Percentiles rank a stretch among this genome's conserved stretches.
Conservation (phyloP, 2,113 vertebrate genomes). For the Platichthys stellatus region DNA sequence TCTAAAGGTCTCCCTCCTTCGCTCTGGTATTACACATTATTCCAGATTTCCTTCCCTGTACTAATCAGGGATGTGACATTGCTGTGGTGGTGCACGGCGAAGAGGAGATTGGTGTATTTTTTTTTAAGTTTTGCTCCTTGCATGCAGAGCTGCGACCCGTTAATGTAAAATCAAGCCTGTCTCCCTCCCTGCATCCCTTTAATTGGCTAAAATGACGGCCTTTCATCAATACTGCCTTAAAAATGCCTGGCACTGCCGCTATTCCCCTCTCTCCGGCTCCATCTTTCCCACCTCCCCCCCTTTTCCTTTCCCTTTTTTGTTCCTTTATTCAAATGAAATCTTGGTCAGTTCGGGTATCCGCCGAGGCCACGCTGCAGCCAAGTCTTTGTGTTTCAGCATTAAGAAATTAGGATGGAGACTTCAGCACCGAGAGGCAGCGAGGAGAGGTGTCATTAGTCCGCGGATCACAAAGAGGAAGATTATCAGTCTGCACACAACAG, state of each 20-base stretch:
- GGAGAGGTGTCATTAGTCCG: constrained; percentile 84
- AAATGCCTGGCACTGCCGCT: constrained; percentile 80
- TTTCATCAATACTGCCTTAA: constrained; percentile 95
- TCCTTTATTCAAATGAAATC: constrained; percentile 94
- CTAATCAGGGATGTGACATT: constrained; percentile 71
- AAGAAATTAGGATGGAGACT: constrained; percentile 92
- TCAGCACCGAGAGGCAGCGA: constrained; percentile 74
- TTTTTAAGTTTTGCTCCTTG: neutral
- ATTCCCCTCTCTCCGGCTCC: constrained; percentile 17
- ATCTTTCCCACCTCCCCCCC: neutral
- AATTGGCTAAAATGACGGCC: constrained; percentile 98
- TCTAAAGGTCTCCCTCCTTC: constrained; percentile 60
- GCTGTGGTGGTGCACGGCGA: constrained; percentile 40
- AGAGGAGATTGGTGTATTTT: constrained; percentile 40
- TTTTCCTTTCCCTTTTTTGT: constrained; percentile 30
- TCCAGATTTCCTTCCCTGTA: constrained; percentile 25
- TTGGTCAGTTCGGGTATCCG: constrained; percentile 89
- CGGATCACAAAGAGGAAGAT: constrained; percentile 73
- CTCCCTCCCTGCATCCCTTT: constrained; percentile 85
- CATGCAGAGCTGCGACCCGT: constrained; percentile 66
- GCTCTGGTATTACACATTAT: constrained; percentile 39
- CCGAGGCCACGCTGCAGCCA: constrained; percentile 93
- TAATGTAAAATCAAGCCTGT: constrained; percentile 94
- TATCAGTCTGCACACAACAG: constrained; percentile 79
- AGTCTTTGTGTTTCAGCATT: constrained; percentile 94